Evolutionary conservation across 2,113 vertebrate species (phyloP).

Genomic region (Egretta garzetta): DNA sequence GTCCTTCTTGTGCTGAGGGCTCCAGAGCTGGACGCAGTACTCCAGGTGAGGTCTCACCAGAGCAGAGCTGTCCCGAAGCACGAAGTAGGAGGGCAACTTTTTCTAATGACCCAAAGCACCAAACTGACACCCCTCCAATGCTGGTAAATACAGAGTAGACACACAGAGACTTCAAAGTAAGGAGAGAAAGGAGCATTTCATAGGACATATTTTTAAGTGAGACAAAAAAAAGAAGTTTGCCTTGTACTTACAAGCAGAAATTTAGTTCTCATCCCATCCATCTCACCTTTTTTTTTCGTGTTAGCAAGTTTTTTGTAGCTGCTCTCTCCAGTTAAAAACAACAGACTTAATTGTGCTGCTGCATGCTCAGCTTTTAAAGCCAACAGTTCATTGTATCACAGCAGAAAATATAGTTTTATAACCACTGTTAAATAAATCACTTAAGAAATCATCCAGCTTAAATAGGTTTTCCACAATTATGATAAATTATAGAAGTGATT

Average conservation of each 20-base stretch:
- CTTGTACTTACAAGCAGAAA: neutral
- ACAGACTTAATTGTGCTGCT: neutral
- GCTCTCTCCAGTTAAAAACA: neutral
- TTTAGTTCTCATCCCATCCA: neutral
- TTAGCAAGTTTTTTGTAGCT: neutral
- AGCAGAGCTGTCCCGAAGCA: accelerated
- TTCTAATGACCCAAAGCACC: neutral
- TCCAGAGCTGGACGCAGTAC: too few species aligned
- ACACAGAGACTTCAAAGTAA: neutral
- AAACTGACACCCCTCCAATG: neutral
- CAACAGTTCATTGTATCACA: neutral
- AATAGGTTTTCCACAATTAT: neutral
- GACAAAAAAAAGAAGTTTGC: neutral
- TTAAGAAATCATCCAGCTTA: neutral
- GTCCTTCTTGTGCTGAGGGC: too few species aligned
- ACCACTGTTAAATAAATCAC: neutral
- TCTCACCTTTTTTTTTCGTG: neutral
- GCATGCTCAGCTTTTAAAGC: neutral
- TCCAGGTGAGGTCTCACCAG: too few species aligned
- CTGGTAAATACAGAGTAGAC: neutral
- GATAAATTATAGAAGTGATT: neutral
- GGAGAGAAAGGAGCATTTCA: neutral
- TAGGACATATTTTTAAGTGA: neutral
- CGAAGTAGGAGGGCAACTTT: neutral
- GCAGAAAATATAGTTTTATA: neutral